phyloP scores from a whole-genome alignment of 2,113 vertebrate genomes.

The Myocastor coypus region DNA sequence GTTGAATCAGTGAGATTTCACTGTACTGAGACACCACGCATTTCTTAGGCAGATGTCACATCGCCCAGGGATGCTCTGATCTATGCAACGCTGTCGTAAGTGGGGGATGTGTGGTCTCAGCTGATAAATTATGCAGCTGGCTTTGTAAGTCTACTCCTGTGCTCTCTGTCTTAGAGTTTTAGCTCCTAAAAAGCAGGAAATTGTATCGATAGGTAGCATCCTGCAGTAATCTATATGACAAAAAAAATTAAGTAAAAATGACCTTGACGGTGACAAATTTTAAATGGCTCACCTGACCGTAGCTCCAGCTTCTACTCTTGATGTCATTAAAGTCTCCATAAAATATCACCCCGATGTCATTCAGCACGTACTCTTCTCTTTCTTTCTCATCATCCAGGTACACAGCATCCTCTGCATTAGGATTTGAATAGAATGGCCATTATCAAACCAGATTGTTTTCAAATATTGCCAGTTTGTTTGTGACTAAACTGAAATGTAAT shows the following conservation, averaged over 20 bases:
- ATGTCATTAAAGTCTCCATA: constrained; percentile 90
- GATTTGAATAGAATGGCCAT: constrained; percentile 59
- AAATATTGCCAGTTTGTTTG: constrained; percentile 8
- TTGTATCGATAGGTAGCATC: neutral
- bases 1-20: neutral
- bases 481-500: constrained; percentile 51
- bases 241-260: constrained; percentile 64
- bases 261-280: constrained; percentile 57
- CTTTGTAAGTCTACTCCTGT: constrained; percentile 22
- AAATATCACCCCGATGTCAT: constrained; percentile 94
- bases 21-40: neutral
- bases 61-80: neutral
- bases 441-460: constrained; percentile 36
- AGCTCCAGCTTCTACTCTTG: constrained; percentile 94
- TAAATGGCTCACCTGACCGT: constrained; percentile 92
- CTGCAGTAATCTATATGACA: constrained; percentile 57
- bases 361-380: constrained; percentile 95
- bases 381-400: constrained; percentile 92
- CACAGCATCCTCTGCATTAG: constrained; percentile 91
- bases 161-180: constrained; percentile 31
- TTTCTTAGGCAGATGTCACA: neutral
- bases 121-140: constrained; percentile 64
- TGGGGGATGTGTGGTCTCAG: neutral
- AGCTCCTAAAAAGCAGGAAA: constrained; percentile 64
- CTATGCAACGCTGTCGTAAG: neutral